Conservation (phyloP, 2,113 vertebrate genomes). For the Serilophus lunatus region DNA sequence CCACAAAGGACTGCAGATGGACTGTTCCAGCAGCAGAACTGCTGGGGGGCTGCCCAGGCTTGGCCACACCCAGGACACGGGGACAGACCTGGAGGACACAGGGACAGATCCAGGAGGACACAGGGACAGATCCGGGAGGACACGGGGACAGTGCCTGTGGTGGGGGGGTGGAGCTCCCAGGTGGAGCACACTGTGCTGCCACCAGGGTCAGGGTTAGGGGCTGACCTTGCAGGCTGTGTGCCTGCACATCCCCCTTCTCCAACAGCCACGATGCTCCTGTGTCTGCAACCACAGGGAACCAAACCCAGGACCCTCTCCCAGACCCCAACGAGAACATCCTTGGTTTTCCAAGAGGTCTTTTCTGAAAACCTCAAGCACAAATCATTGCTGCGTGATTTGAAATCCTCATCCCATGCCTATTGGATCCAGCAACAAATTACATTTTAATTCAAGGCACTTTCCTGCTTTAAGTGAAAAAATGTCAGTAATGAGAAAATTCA, state of each 20-base stretch:
- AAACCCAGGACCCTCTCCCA: neutral
- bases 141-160: too few relatives aligned
- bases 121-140: rapidly evolving
- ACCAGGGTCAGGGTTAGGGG: too few relatives aligned
- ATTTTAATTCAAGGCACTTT: neutral
- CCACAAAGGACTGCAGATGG: neutral
- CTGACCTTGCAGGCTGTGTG: too few relatives aligned
- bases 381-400: neutral
- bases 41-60: rapidly evolving
- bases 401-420: neutral
- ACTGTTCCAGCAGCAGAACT: neutral
- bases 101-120: neutral
- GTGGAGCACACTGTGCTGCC: too few relatives aligned
- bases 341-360: neutral
- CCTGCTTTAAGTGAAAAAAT: neutral
- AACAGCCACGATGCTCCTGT: too few relatives aligned
- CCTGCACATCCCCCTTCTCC: too few relatives aligned
- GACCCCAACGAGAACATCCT: neutral
- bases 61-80: neutral
- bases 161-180: too few relatives aligned
- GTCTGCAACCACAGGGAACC: rapidly evolving
- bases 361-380: neutral
- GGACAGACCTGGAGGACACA: neutral
- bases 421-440: neutral
- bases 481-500: neutral